Base-by-base conservation (phyloP, 2,113 vertebrate genomes). In the Solenodon paradoxus region DNA sequence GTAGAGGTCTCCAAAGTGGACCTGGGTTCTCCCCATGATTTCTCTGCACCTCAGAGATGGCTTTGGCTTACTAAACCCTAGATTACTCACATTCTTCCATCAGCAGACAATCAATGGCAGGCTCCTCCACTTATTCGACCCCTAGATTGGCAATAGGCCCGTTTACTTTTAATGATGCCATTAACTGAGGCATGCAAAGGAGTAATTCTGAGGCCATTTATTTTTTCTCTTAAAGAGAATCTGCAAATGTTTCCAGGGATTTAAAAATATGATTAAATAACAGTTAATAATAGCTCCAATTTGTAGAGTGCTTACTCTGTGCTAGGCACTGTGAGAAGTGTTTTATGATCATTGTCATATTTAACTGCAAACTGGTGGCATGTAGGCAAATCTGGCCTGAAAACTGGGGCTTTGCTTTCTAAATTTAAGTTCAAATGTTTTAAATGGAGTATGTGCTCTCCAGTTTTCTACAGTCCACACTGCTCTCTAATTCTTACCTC, bases 161-260 rank as follows among this genome's bases (percentile, higher is more conserved):
- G 6, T 92, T 94, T 93, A 77, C 71, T 93, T 94, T 92, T 95
- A 95, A 87, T 88, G 42, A 92, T 69, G 49, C 49, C 64, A 82
- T 95, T 93, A 95, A 95, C 77, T 78, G 68, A 92, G 49, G 45
- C 57, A 95, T 66, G 51, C 55, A 79, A 92, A 88, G 63, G 53
- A 92, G 57, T 89, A 77, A 93, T 93, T 94, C 95, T 74, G 72
- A 66, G 71, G 28, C 45, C n/a, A 78, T 96, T 96, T 87, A 92
- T 78, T 93, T 96, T 79, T 42, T 78, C 75, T 95, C 42, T 92
- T 84, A 92, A 96, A 93, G 71, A 84, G 75, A 94, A 94, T 68
- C 45, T 90, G 55, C 49, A 90, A 94, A 82, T 89, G n/a, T 30
- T 92, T 80, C 64, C 61, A 95, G 11, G n/a, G 38, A 85, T 81